Evolutionary conservation across 2,113 vertebrate genomes (phyloP).

Genomic region (Myodes glareolus): DNA sequence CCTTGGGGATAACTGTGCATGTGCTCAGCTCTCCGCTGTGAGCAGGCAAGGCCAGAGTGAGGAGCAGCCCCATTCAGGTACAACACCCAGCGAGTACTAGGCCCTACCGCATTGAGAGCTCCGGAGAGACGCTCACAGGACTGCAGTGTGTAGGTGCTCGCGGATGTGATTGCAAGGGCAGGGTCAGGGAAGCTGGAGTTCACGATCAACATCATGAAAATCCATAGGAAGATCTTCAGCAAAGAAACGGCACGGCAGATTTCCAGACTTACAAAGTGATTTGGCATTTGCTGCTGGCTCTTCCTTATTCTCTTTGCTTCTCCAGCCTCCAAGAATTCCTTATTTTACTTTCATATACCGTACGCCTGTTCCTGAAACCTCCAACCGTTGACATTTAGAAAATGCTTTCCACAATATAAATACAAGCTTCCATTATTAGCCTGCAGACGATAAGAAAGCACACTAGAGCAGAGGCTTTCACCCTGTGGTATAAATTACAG

Average conservation of each 20-base stretch:
- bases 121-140: background rate
- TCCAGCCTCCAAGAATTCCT: background rate
- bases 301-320: conserved; percentile 36
- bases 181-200: background rate
- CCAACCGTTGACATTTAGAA: conserved; percentile 52
- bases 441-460: conserved; percentile 39
- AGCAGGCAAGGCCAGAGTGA: background rate
- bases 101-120: rapidly evolving
- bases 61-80: background rate
- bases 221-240: conserved; percentile 22
- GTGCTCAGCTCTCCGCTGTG: background rate
- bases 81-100: background rate
- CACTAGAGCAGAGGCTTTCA: background rate
- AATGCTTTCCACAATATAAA: conserved; percentile 50
- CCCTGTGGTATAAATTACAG: conserved; percentile 39
- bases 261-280: conserved; percentile 27
- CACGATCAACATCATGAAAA: background rate
- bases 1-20: background rate
- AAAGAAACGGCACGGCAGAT: background rate
- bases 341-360: conserved; percentile 66
- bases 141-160: rapidly evolving
- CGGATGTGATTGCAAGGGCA: background rate
- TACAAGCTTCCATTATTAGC: conserved; percentile 35
- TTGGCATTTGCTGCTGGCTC: conserved; percentile 31
- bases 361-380: conserved; percentile 42